These are phyloP conservation scores for Zophobas morio DNA, from an alignment of 1,140 invertebrate species.

Conservation along the genomic window DNA sequence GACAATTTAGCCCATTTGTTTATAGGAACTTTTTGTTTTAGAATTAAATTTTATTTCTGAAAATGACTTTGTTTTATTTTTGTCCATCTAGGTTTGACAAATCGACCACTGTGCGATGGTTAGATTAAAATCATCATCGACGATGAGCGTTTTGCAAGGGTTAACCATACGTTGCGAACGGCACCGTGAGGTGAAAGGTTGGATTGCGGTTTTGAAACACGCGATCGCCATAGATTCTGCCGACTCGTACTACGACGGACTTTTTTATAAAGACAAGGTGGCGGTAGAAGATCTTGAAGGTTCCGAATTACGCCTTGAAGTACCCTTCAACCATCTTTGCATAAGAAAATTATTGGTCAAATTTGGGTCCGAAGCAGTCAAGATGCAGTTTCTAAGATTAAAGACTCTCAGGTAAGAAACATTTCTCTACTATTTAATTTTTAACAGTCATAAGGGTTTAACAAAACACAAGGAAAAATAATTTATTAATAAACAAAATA, in stretches of 20 bases:
- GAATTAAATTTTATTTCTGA: too few species aligned
- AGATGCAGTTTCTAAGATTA: not conserved
- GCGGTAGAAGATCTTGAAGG: not conserved
- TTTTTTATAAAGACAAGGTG: not conserved
- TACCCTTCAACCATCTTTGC: not conserved
- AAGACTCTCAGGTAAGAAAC: not conserved
- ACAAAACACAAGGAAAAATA: constrained; percentile 1
- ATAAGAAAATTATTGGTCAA: not conserved
- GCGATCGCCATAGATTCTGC: not conserved
- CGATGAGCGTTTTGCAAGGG: too few species aligned
- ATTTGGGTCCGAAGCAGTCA: not conserved
- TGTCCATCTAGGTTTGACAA: too few species aligned
- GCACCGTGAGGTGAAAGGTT: too few species aligned
- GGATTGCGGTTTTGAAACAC: too few species aligned
- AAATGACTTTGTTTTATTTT: too few species aligned
- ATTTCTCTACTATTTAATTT: constrained; percentile 1
- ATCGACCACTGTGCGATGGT: too few species aligned
- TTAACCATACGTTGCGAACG: too few species aligned
- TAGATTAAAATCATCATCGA: too few species aligned
- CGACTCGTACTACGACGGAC: not conserved
- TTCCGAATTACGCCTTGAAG: not conserved
- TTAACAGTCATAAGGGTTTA: not conserved
- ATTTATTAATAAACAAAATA: not conserved
- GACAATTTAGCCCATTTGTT: too few species aligned
- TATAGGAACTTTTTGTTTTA: too few species aligned